Evolutionary conservation across 2,113 vertebrate species (phyloP).

Genomic region (Mobula birostris): DNA sequence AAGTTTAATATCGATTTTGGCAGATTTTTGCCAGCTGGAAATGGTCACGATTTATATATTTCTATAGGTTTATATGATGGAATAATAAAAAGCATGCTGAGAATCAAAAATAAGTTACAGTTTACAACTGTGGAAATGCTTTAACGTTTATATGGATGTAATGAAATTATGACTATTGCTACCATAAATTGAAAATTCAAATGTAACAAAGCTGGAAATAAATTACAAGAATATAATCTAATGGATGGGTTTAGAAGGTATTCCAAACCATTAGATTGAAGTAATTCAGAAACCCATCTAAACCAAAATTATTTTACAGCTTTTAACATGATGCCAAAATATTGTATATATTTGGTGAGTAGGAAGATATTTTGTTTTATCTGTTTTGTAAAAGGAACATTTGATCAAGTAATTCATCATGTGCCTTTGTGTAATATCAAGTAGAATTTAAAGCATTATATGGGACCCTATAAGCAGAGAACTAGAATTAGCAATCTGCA

Average conservation of each 20-base stretch:
- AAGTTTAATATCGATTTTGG: neutral
- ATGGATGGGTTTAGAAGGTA: neutral
- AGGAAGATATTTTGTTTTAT: neutral
- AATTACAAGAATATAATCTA: neutral
- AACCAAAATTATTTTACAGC: neutral
- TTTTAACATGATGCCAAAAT: neutral
- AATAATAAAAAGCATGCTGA: neutral
- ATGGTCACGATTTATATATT: neutral
- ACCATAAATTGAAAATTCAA: slow-evolving; percentile 6
- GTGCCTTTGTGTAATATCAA: neutral
- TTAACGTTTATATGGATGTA: neutral
- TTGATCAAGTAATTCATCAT: neutral
- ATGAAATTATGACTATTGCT: neutral
- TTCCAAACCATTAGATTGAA: neutral
- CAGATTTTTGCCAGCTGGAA: neutral
- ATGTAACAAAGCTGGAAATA: neutral
- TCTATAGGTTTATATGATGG: neutral
- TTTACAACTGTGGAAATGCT: neutral
- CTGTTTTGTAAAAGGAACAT: neutral
- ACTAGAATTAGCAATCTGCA: neutral
- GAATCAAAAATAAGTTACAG: neutral
- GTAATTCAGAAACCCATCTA: neutral
- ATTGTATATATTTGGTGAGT: neutral
- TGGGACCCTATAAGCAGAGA: neutral
- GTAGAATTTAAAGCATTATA: neutral